Percentiles rank a stretch among this genome's conserved stretches.
Evolutionary conservation across 2,113 vertebrate genomes (phyloP).

Genomic region (Chaenogobius annularis): DNA sequence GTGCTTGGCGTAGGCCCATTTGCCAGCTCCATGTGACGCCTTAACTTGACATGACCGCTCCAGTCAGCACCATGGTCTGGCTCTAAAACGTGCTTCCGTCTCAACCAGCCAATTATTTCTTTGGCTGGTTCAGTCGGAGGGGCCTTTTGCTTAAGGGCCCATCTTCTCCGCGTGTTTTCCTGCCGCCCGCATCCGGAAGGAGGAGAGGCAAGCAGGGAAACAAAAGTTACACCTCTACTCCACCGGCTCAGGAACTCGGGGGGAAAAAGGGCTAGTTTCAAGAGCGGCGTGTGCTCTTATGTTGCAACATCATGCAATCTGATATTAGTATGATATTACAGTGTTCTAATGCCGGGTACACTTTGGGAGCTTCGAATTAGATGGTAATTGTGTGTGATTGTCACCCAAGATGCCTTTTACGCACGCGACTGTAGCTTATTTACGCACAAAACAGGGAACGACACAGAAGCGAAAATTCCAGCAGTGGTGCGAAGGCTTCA

Average conservation of each 20-base stretch:
- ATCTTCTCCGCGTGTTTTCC: conserved; percentile 69
- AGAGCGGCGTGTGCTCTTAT: neutral
- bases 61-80: neutral
- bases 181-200: conserved; percentile 56
- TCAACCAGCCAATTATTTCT: neutral
- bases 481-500: conserved; percentile 42
- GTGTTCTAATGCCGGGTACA: neutral
- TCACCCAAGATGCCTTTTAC: neutral
- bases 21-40: too few relatives aligned
- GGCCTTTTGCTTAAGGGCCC: conserved; percentile 49
- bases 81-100: neutral
- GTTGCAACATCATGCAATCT: neutral
- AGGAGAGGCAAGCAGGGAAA: conserved; percentile 44
- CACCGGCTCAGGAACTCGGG: conserved; percentile 15
- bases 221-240: conserved; percentile 55
- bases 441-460: conserved; percentile 1
- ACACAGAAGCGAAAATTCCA: conserved; percentile 29
- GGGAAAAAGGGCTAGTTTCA: neutral
- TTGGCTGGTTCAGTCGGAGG: neutral
- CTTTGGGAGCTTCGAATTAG: neutral
- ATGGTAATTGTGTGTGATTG: neutral
- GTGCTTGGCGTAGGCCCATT: neutral
- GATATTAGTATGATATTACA: neutral
- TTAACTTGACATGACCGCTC: conserved; percentile 1
- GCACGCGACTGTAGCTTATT: neutral